Base-by-base conservation (phyloP, 2,888 invertebrate species). In the Nephrocerus scutellatus region DNA sequence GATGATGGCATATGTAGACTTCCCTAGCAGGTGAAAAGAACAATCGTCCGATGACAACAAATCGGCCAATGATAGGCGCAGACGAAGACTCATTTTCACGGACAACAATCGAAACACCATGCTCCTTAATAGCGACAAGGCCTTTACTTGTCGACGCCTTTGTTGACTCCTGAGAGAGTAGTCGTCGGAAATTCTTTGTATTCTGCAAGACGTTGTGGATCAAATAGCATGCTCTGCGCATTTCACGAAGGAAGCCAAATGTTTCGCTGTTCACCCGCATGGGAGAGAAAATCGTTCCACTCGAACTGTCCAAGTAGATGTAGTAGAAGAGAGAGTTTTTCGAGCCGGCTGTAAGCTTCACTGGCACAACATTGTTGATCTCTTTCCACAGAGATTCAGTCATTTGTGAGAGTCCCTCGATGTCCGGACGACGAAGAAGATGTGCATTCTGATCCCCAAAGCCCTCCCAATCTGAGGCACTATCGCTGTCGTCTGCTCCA, bases 1-100 rank as follows among this genome's bases (percentile, higher is more conserved):
- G 88, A 51, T 84, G 81, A 66, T 88, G 88, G 64, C 92, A 92
- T 26, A 92, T 76, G 58, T 87, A 93, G 9, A 91, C 70, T 62
- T 92, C 91, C 49, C 82, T 76, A 0, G 80, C 76, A 0, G 89
- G 87, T 38, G 79, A 77, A 36, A 79, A 78, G 62, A 89, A 85
- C 5, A 88, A 70, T 23, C 90, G 74, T 13, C 84, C 83, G 68
- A 52, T 74, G 68, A 57, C 56, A 7, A 56, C 52, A 33, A 59
- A 55, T 7, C 48, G 47, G 10, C 49, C 47, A 26, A 39, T 46
- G 49, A 72, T 70, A 70, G 82, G 70, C 54, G n/a, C n/a, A n/a
- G n/a, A n/a, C n/a, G 77, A 72, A 52, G 54, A 34, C 48, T 52
- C 57, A 6, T 68, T 53, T 67, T 62, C 54, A 64, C 60, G 49